A percentile compares a stretch with the other conserved stretches of the same genome.
phyloP scores from a whole-genome alignment of 2,888 invertebrate genomes.

The Apotomis turbidana region DNA sequence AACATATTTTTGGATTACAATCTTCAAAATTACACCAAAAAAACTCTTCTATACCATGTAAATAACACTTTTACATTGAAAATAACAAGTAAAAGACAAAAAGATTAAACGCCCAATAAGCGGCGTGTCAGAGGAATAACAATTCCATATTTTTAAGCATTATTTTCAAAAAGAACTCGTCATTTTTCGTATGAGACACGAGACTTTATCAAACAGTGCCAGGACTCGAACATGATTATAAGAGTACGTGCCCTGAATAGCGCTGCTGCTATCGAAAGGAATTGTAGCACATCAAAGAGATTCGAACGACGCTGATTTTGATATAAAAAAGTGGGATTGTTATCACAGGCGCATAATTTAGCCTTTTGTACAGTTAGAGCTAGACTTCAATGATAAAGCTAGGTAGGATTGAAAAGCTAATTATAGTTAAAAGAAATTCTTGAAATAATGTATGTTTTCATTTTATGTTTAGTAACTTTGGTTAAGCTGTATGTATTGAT shows the following conservation, averaged over 20 bases:
- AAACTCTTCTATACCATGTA: background rate
- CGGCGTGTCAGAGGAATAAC: slow-evolving; percentile 21
- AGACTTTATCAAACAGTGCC: slow-evolving; percentile 79
- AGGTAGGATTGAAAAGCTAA: background rate
- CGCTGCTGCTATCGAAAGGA: slow-evolving; percentile 58
- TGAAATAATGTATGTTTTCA: too few species aligned
- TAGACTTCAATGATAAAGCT: background rate
- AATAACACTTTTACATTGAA: slow-evolving; percentile 4
- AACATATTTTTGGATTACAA: too few species aligned
- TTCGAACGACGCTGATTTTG: slow-evolving; percentile 72
- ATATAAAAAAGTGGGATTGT: slow-evolving; percentile 72
- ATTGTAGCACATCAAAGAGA: slow-evolving; percentile 76
- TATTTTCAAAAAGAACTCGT: slow-evolving; percentile 48
- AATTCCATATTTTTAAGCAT: slow-evolving; percentile 33
- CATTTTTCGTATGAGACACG: slow-evolving; percentile 72
- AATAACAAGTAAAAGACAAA: slow-evolving; percentile 3
- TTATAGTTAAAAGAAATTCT: background rate
- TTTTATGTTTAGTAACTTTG: too few species aligned
- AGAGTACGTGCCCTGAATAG: slow-evolving; percentile 77
- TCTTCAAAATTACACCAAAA: too few species aligned
- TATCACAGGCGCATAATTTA: slow-evolving; percentile 67
- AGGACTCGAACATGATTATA: slow-evolving; percentile 81
- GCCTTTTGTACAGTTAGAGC: slow-evolving; percentile 50
- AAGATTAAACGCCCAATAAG: slow-evolving; percentile 23
- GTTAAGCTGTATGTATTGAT: too few species aligned